Conservation (phyloP, 2,113 vertebrate genomes). For the Chionomys nivalis region DNA sequence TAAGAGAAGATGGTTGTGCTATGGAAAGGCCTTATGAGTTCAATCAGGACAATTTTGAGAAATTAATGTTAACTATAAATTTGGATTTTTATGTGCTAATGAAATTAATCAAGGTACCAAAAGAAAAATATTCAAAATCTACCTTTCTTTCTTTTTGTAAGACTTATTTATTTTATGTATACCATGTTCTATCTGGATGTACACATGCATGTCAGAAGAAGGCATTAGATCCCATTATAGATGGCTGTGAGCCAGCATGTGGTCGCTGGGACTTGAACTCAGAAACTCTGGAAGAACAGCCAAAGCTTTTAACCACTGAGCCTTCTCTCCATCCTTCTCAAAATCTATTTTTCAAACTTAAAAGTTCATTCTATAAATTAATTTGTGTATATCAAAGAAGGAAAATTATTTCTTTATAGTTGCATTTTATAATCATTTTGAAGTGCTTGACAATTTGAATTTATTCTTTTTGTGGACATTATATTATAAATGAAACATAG, state of each 20-base stretch:
- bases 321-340: background rate
- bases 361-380: background rate
- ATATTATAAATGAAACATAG: background rate
- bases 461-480: background rate
- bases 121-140: background rate
- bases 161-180: background rate
- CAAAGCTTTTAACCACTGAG: background rate
- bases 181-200: background rate
- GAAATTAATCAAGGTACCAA: background rate
- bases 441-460: background rate
- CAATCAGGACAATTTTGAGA: background rate
- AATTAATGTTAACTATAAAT: background rate
- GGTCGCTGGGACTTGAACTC: background rate
- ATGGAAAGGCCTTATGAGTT: background rate
- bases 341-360: constrained; percentile 5
- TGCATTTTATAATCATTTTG: background rate
- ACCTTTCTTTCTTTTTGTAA: background rate
- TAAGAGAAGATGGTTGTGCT: background rate
- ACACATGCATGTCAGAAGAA: background rate
- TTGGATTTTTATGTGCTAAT: background rate
- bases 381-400: background rate
- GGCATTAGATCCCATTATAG: background rate
- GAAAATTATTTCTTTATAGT: background rate
- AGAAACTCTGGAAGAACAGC: background rate
- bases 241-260: background rate